These are phyloP conservation scores for Melanaphis sacchari DNA, from an alignment of 1,140 invertebrate species.

Conservation along the genomic window DNA sequence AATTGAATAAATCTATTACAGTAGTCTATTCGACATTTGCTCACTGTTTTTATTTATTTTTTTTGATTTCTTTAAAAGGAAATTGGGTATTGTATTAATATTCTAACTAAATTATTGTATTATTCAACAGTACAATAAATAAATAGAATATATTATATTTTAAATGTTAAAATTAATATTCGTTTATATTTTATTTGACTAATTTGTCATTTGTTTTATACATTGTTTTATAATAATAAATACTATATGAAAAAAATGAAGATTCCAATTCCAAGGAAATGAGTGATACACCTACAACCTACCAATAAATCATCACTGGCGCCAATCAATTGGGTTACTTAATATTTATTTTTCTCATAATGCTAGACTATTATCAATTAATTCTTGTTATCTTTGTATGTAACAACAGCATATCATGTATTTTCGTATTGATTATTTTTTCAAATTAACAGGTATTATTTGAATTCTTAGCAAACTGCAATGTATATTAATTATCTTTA, in stretches of 20 bases:
- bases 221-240: neutral
- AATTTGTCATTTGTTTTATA: neutral
- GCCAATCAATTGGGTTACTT: neutral
- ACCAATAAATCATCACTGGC: neutral
- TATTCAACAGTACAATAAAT: too few relatives aligned
- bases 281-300: neutral
- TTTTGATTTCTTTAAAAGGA: neutral
- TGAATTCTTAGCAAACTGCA: neutral
- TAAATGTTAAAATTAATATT: neutral
- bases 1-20: too few relatives aligned
- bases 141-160: neutral
- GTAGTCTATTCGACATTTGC: too few relatives aligned
- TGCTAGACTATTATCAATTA: neutral
- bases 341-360: neutral
- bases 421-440: neutral
- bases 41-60: neutral
- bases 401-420: neutral
- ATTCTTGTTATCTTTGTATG: neutral
- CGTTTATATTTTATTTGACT: neutral
- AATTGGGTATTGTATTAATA: neutral
- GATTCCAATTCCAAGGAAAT: neutral
- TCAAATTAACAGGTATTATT: neutral
- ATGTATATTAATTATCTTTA: neutral
- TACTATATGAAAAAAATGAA: neutral
- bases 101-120: too few relatives aligned